Evolutionary conservation across 2,797 vertebrate species (phyloP), one percentile per base, ranked within the genome.

Genomic region (Sparidentex hasta): DNA sequence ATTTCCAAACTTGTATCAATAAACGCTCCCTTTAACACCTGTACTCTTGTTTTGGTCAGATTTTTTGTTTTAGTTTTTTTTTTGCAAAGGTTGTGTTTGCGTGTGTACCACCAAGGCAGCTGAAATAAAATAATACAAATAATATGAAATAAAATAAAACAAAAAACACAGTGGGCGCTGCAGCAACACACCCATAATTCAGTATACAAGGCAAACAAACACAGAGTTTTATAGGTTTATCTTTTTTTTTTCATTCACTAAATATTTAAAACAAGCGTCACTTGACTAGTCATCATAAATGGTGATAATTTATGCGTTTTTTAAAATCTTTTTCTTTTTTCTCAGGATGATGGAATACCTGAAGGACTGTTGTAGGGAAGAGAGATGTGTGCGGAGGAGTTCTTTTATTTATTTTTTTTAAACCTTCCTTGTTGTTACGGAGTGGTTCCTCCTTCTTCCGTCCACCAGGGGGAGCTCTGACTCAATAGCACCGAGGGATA

Each of bases 131-230:
- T 47, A 64, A 66, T 21, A 55, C 7, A 29, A 58, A 58, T 80
- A 78, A 29, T 46, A 54, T 33, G 7, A 77, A 64, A 23, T 38
- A 50, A 46, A 50, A 20, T 14, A 47, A 77, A 77, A 52, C 7
- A 33, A 71, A 62, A 62, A 91, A 80, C 74, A 94, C 91, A 92
- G 73, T 58, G 62, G 92, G 92, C 87, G 89, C 88, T 61, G 89
- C 88, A 87, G 92, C 75, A 75, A 82, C 54, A 43, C 75, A 70
- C 88, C 90, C 71, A 70, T 65, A 74, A 65, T 78, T 92, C 93
- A 93, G 89, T 93, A 90, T 92, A 95, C 94, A 95, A 95, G 93
- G 93, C 94, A 95, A 95, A 96, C 95, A 93, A 95, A 95, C 92
- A 95, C 93, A 91, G 88, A 93, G 83, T 87, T 94, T 90, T 88